A percentile compares a stretch with the other conserved stretches of the same genome.
Evolutionary conservation across 2,888 invertebrate species (phyloP).

Genomic region (Drymonia ruficornis): DNA sequence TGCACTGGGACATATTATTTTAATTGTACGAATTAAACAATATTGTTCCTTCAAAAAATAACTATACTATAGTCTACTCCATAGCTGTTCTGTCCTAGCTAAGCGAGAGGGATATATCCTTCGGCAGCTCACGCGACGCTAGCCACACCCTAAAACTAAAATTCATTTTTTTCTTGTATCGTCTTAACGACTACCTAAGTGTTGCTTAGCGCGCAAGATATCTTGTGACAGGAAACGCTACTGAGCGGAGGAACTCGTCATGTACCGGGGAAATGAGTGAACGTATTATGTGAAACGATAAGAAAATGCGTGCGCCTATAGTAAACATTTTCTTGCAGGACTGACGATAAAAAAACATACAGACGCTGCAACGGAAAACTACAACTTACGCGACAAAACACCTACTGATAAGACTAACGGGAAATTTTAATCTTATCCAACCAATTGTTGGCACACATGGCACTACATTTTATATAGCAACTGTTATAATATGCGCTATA

Average conservation of each 20-base stretch:
- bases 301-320: conserved; percentile 13
- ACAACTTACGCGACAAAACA: conserved; percentile 31
- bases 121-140: too few species aligned
- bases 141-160: too few species aligned
- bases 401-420: conserved; percentile 41
- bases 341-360: conserved; percentile 28
- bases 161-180: too few species aligned
- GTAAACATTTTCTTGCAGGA: conserved; percentile 21
- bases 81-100: too few species aligned
- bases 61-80: too few species aligned
- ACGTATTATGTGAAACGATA: conserved; percentile 36
- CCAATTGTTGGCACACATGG: conserved; percentile 36
- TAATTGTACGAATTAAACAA: too few species aligned
- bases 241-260: conserved; percentile 50
- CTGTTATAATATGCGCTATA: conserved; percentile 28
- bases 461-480: conserved; percentile 28
- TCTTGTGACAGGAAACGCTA: conserved; percentile 54
- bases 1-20: too few species aligned
- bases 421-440: conserved; percentile 53
- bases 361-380: conserved; percentile 31
- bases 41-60: too few species aligned
- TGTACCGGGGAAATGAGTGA: conserved; percentile 48
- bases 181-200: conserved; percentile 40
- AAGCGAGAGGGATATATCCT: too few species aligned
- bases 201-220: conserved; percentile 39